phyloP scores from a whole-genome alignment of 2,113 vertebrate species.

The Gavialis gangeticus region DNA sequence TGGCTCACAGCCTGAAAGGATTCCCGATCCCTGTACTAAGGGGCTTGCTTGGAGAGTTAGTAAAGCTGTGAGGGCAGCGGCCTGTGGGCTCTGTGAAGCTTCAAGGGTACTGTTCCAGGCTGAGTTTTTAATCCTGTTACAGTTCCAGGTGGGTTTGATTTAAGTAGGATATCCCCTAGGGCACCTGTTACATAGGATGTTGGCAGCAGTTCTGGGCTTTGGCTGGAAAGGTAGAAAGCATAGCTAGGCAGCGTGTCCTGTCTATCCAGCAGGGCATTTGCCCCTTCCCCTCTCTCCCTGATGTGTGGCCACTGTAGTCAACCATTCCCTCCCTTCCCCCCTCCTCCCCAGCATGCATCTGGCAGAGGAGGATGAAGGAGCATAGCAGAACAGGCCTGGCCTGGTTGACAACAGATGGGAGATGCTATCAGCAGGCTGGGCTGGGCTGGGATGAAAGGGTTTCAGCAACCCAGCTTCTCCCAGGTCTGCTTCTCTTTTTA shows the following conservation, averaged over 20 bases:
- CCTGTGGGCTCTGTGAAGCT: background rate
- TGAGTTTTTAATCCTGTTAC: background rate
- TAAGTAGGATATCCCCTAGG: background rate
- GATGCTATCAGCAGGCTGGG: constrained; percentile 56
- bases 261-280: background rate
- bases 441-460: constrained; percentile 69
- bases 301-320: constrained; percentile 49
- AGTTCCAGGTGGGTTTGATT: background rate
- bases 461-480: constrained; percentile 26
- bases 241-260: background rate
- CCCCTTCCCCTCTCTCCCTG: background rate
- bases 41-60: background rate
- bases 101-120: background rate
- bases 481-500: background rate
- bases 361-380: constrained; percentile 27
- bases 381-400: constrained; percentile 37
- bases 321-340: background rate
- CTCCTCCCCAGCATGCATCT: background rate
- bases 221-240: constrained; percentile 22
- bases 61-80: background rate
- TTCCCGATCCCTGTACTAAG: background rate
- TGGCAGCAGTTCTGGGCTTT: background rate
- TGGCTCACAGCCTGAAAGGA: no score
- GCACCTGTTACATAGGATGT: background rate
- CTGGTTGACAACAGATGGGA: constrained; percentile 61